A percentile compares a stretch with the other conserved stretches of the same genome.
Evolutionary conservation across 2,113 vertebrate genomes (phyloP).

Genomic region (Morone saxatilis): DNA sequence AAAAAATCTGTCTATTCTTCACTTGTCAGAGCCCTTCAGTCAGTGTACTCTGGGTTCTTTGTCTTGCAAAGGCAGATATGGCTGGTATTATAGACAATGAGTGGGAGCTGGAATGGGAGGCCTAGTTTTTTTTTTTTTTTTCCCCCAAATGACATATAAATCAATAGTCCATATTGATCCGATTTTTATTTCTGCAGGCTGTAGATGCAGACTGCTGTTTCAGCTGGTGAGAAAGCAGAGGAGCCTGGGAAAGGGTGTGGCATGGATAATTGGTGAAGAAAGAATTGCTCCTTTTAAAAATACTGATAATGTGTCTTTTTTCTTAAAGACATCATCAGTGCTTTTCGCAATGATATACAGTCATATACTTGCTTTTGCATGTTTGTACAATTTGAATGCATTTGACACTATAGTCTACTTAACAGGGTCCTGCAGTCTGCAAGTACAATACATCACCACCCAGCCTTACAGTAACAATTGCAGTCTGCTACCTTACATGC

Average conservation of each 20-base stretch:
- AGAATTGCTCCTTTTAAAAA: slow-evolving; percentile 2
- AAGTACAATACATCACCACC: slow-evolving; percentile 21
- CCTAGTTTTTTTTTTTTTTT: neutral
- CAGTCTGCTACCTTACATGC: slow-evolving; percentile 29
- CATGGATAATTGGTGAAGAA: slow-evolving; percentile 65
- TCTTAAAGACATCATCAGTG: neutral
- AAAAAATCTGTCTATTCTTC: slow-evolving; percentile 44
- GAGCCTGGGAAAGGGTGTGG: slow-evolving; percentile 75
- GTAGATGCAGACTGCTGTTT: slow-evolving; percentile 55
- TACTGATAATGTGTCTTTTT: neutral
- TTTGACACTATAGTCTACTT: slow-evolving; percentile 10
- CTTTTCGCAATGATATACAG: neutral
- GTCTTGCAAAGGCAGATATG: slow-evolving; percentile 62
- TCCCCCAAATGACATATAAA: slow-evolving; percentile 25
- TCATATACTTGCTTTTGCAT: neutral
- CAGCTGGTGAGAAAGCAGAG: slow-evolving; percentile 25
- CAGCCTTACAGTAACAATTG: slow-evolving; percentile 32
- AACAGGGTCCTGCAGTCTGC: slow-evolving; percentile 15
- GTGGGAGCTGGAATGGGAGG: slow-evolving; percentile 35
- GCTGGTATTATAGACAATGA: slow-evolving; percentile 67
- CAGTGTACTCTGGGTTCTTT: slow-evolving; percentile 59
- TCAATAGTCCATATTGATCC: slow-evolving; percentile 64
- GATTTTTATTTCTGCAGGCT: slow-evolving; percentile 47
- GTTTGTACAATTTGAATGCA: neutral
- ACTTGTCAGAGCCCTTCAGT: slow-evolving; percentile 46